phyloP scores from a whole-genome alignment of 35 echinoderm and acorn worm genomes.

The Eucidaris tribuloides region DNA sequence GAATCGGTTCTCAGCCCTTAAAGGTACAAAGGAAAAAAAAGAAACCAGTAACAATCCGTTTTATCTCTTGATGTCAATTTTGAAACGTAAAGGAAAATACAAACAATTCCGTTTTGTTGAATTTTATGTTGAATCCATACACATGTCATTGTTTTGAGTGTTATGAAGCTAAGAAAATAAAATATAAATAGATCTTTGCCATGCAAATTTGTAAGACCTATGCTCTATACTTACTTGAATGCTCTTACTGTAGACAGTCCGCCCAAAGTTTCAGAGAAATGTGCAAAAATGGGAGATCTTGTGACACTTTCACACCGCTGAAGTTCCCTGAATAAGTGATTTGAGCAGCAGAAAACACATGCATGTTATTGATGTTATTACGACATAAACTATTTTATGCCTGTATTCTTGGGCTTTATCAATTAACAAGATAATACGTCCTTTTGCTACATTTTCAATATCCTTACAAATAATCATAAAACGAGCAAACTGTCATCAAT shows the following conservation, averaged over 20 bases:
- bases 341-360: too few relatives aligned
- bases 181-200: background rate
- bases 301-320: conserved; percentile 53
- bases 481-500: background rate
- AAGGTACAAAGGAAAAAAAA: background rate
- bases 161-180: background rate
- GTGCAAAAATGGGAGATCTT: conserved; percentile 56
- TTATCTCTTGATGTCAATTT: background rate
- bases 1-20: conserved; percentile 60
- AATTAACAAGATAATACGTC: background rate
- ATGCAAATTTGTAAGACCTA: background rate
- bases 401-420: background rate
- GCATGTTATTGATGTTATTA: background rate
- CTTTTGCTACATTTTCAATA: background rate
- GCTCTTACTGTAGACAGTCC: conserved; percentile 58
- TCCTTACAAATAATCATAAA: background rate
- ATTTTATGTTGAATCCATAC: background rate
- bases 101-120: background rate
- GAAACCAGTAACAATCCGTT: background rate
- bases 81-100: background rate
- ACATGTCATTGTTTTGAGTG: background rate
- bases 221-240: conserved; percentile 21
- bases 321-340: conserved; percentile 35
- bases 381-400: background rate
- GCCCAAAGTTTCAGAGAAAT: conserved; percentile 55